Base-by-base conservation (phyloP, 2,888 invertebrate species). In the Ashinkailepas kermadecensis region DNA sequence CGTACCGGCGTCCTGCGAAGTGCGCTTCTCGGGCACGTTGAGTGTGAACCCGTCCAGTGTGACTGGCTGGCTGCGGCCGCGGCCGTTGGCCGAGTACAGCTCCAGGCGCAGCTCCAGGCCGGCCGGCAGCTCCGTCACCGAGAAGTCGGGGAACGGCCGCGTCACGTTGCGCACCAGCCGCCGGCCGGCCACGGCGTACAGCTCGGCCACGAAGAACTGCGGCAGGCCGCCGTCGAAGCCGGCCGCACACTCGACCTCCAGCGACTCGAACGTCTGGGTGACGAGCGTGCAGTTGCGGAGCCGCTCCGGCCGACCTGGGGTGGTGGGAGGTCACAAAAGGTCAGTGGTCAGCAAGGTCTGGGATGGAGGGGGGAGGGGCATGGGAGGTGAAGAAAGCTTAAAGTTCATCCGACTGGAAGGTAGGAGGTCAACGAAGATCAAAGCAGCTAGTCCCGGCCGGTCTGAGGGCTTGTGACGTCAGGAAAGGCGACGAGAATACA, bases 211-310 rank as follows among this genome's bases (percentile, higher is more conserved):
- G 62, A 82, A 82, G 64, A 58, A 54, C 78, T 82, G 82, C 21
- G 64, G 21, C 21, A 82, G 82, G 18, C 82, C 82, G 56, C 82
- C 82, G 58, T 82, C 81, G 74, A 80, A 81, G 81, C 82, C 82
- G n/a, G 81, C 74, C 57, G 56, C 25, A 62, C 82, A 82, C 39
- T 80, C 74, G n/a, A 82, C 65, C 54, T n/a, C 25, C 18, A 82
- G 70, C 21, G 78, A 62, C 57, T 80, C 78, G 58, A 64, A 81
- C 23, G 81, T 82, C 57, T 82, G 80, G 78, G 81, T 81, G n/a
- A 39, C 74, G 10, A 82, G 78, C 11, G 21, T 8, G 57, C 82
- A 82, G n/a, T 65, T 78, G 58, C n/a, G 64, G 8, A 74, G 81
- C 58, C 67, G 80, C 23, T 82, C 82, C 39, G 82, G 82, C 13